Percentiles rank a stretch among this genome's conserved stretches.
These are phyloP conservation scores for Gallirallus australis DNA, from an alignment of 2,797 vertebrate genomes.

Conservation along the genomic window DNA sequence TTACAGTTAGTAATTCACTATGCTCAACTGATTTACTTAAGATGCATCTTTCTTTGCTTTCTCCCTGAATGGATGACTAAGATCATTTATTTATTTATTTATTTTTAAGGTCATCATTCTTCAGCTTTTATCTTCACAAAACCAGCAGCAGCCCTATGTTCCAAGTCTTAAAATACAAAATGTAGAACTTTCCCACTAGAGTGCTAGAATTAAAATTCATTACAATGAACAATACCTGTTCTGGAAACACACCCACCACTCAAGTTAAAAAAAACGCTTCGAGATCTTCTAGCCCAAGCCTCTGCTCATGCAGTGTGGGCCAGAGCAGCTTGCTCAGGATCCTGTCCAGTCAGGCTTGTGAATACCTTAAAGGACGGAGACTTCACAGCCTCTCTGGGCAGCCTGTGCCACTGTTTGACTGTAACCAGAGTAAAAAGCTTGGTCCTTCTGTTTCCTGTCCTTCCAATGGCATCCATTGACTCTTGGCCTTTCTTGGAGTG, in stretches of 20 bases:
- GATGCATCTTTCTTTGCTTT: background rate
- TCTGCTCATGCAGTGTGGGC: background rate
- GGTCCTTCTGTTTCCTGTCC: background rate
- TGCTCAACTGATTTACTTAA: background rate
- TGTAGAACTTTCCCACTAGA: background rate
- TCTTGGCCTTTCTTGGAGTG: background rate
- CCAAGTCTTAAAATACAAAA: background rate
- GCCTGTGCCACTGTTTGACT: background rate
- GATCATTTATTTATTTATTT: background rate
- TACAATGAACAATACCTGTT: background rate
- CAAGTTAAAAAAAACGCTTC: background rate
- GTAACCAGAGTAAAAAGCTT: background rate
- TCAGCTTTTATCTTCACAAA: background rate
- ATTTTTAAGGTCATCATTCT: background rate
- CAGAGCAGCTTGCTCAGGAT: background rate
- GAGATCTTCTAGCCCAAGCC: background rate
- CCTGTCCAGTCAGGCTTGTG: background rate
- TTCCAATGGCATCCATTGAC: background rate
- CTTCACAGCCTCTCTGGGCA: background rate
- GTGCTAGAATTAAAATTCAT: background rate
- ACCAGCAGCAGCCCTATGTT: background rate
- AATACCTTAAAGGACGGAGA: background rate
- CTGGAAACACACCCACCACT: background rate
- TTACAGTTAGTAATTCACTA: background rate
- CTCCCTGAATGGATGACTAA: background rate